Evolutionary conservation across 2,888 invertebrate species (phyloP).

Genomic region (Zhengitettix transpicula): DNA sequence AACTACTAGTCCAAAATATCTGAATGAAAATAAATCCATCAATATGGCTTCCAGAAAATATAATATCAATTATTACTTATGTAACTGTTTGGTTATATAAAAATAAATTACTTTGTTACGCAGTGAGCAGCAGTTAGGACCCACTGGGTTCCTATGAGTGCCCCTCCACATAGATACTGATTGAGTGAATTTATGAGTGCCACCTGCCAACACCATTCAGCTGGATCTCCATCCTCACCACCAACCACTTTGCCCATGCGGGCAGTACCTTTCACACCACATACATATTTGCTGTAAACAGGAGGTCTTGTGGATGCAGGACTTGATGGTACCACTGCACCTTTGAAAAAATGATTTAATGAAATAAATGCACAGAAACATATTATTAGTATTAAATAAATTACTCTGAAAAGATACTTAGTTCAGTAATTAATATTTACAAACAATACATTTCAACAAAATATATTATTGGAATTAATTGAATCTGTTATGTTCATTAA

Average conservation of each 20-base stretch:
- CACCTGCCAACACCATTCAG: constrained; percentile 93
- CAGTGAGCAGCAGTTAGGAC: constrained; percentile 87
- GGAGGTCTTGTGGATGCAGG: constrained; percentile 40
- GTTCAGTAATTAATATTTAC: too few species aligned
- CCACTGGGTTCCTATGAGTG: constrained; percentile 87
- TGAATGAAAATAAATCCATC: too few species aligned
- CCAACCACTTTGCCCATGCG: constrained; percentile 59
- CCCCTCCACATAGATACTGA: constrained; percentile 86
- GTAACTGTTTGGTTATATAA: too few species aligned
- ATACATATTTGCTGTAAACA: constrained; percentile 77
- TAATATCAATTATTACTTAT: too few species aligned
- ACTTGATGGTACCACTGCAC: not conserved
- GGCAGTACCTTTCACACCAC: constrained; percentile 74
- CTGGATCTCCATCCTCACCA: constrained; percentile 77
- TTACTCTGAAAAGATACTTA: too few species aligned
- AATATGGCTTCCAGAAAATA: too few species aligned
- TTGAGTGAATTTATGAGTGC: constrained; percentile 84
- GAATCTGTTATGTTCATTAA: too few species aligned
- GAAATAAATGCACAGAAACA: too few species aligned
- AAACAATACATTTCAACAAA: too few species aligned
- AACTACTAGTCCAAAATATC: too few species aligned
- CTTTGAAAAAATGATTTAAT: not conserved
- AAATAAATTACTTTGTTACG: constrained; percentile 62
- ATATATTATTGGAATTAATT: too few species aligned
- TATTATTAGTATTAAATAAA: too few species aligned